Base-by-base conservation (phyloP, 2,797 vertebrate species). In the Scolopax rusticola region DNA sequence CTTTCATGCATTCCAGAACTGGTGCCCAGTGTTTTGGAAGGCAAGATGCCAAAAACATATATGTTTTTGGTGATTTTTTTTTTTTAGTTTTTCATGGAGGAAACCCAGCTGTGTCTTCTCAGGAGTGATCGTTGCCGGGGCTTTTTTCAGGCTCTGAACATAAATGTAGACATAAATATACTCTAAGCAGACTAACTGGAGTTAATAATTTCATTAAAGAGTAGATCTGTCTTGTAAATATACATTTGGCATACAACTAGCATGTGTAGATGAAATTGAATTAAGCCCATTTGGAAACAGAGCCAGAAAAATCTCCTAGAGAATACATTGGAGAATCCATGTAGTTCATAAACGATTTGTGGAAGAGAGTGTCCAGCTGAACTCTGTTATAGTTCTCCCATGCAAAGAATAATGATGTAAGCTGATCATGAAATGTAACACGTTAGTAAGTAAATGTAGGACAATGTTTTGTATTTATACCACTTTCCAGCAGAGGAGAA, bases 1-100 rank as follows among this genome's bases (percentile, higher is more conserved):
- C 82, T 64, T 88, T 92, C 40, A 77, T 92, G 69, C 79, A 88
- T 96, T 92, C 82, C 87, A 94, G 90, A 93, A 70, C 33, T 67
- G 45, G 57, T 97, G 75, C 84, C 93, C 87, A 59, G 54, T 95
- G 75, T 95, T 97, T 96, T 92, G 61, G 50, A 94, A 96, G 95
- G 97, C 84, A 65, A 8, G 25, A 69, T 70, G 95, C 95, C 95
- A 97, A 82, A 73, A 83, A 18, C 40, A 25, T 51, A 6, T 36
- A 23, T 56, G 12, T 53, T 53, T 63, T 59, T 43, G 41, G 41
- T 43, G 36, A n/a, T n/a, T n/a, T n/a, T n/a, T 75, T 78, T 84
- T 74, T 16, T 56, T 76, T 38, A 59, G 36, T 19, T 84, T 88
- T 91, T 71, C 53, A 48, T 81, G 43, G 61, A 91, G 48, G 53